Base-by-base conservation (phyloP, 2,888 invertebrate species). In the Agriotes lineatus region DNA sequence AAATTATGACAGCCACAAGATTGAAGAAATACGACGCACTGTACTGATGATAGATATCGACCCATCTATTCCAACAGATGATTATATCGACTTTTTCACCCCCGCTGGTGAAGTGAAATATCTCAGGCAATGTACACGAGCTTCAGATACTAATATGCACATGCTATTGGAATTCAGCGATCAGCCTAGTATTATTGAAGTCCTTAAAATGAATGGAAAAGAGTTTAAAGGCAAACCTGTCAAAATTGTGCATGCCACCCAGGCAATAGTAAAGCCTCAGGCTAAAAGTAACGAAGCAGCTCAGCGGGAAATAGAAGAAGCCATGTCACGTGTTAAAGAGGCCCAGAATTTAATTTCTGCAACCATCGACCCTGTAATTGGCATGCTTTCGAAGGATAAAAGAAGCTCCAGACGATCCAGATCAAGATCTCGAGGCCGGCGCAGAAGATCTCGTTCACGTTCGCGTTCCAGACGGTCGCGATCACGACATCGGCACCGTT, bases 1-100 rank as follows among this genome's bases (percentile, higher is more conserved):
- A 0, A 91, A 93, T 66, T 92, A 93, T 77, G 97, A 97, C 83
- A 91, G 93, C 1, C 88, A 93, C 14, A 94, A 95, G 83, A 94
- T 97, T 69, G 98, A 99, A 84, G 99, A 99, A 85, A 96, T 98
- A 20, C 89, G 99, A 20, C 89, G 99, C 72, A 99, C 99, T 0
- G 87, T 98, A 6, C 88, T 97, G 62, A 90, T 97, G 1, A 89
- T 93, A 58, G 96, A 97, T 81, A 88, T 96, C 25, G 85, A 88
- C 48, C 91, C 93, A 69, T 84, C 90, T 19, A 86, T 90, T 69
- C 82, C 85, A 4, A 87, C 93, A 3, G 94, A 97, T 72, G 94
- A 96, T 77, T 85, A 99, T n/a, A 89, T 97, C 80, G 93, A 94
- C 68, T 94, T 94, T 82, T 96, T 99, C 82, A 88, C 90, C 63